Conservation (phyloP, 2,113 vertebrate genomes). For the Cairina moschata region DNA sequence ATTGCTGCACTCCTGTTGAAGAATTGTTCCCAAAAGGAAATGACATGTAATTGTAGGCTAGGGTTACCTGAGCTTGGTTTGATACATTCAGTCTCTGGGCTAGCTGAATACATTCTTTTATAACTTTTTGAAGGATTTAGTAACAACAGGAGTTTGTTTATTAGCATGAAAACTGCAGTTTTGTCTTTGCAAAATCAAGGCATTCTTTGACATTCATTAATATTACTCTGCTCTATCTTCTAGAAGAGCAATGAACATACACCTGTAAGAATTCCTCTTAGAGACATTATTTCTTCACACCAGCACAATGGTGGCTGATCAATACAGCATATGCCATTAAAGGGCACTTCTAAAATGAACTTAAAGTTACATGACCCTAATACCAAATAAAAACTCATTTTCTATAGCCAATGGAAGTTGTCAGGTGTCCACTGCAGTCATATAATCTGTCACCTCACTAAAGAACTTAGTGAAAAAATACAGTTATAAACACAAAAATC, state of each 20-base stretch:
- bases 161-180: constrained; percentile 55
- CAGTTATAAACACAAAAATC: background rate
- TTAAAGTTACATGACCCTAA: background rate
- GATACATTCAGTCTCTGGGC: constrained; percentile 29
- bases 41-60: constrained; percentile 62
- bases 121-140: constrained; percentile 31
- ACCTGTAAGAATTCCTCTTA: background rate
- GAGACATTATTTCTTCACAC: background rate
- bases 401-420: background rate
- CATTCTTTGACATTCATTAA: background rate
- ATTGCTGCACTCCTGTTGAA: constrained; percentile 10
- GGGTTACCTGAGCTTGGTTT: constrained; percentile 47
- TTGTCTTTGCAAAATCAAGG: constrained; percentile 38
- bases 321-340: background rate
- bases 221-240: constrained; percentile 15
- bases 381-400: constrained; percentile 4
- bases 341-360: background rate
- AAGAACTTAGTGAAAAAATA: background rate
- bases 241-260: background rate
- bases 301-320: background rate
- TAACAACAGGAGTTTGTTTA: constrained; percentile 31
- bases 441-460: background rate
- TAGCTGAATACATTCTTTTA: constrained; percentile 39
- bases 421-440: background rate
- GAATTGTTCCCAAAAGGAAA: constrained; percentile 64